A percentile compares a stretch with the other conserved stretches of the same genome.
These are phyloP conservation scores for Anguilla japonica DNA, from an alignment of 2,113 vertebrate species.

Conservation along the genomic window DNA sequence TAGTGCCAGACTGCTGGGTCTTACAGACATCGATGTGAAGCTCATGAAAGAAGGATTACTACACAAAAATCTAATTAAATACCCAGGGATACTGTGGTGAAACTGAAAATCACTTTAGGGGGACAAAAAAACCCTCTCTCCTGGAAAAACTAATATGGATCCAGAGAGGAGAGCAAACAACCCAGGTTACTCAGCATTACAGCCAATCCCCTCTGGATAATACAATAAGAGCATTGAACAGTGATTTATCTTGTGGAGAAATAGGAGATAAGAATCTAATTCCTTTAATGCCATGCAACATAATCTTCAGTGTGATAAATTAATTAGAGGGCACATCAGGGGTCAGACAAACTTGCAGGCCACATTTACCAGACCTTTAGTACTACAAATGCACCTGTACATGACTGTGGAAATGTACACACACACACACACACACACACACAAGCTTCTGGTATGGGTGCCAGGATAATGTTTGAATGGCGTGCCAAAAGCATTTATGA, in stretches of 20 bases:
- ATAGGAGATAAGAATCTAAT: background rate
- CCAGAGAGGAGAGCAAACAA: background rate
- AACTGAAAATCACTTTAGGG: background rate
- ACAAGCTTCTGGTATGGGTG: background rate
- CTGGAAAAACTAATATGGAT: background rate
- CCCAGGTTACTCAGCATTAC: background rate
- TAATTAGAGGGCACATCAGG: background rate
- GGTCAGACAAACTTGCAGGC: background rate
- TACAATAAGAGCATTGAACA: background rate
- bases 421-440: too few species aligned
- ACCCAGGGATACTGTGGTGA: background rate
- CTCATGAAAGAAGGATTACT: background rate
- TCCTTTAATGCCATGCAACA: background rate
- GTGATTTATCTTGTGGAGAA: background rate
- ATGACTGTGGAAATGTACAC: background rate
- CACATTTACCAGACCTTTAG: background rate
- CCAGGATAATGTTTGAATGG: background rate
- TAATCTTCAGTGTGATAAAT: background rate
- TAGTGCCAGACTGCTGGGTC: background rate
- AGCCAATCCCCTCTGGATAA: background rate
- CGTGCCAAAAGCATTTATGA: background rate
- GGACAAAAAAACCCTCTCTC: background rate
- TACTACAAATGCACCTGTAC: background rate
- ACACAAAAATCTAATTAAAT: background rate
- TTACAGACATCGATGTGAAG: background rate